Evolutionary conservation across 2,797 vertebrate genomes (phyloP).

Genomic region (Sus cebifrons): DNA sequence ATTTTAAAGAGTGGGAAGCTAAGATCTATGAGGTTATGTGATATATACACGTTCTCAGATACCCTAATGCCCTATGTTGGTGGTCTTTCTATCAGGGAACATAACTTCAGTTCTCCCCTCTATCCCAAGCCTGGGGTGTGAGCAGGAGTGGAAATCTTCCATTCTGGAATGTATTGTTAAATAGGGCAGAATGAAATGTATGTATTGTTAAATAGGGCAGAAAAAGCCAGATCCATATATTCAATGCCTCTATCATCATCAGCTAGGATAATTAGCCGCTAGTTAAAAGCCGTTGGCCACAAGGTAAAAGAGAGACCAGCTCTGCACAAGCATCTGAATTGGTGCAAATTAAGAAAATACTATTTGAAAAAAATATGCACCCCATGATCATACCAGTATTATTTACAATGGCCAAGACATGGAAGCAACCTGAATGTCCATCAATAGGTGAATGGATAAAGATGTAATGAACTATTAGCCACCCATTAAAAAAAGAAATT

Average conservation of each 20-base stretch:
- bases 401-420: not conserved
- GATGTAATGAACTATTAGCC: too few species aligned
- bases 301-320: not conserved
- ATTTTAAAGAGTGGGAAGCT: not conserved
- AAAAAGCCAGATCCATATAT: not conserved
- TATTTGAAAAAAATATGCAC: not conserved
- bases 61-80: too few species aligned
- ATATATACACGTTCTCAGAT: too few species aligned
- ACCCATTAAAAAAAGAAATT: not conserved
- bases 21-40: not conserved
- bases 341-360: not conserved
- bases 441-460: too few species aligned
- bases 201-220: not conserved
- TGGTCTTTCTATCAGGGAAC: not conserved
- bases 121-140: not conserved
- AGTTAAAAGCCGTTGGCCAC: not conserved
- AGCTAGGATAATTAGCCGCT: not conserved
- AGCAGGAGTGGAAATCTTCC: not conserved
- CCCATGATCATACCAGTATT: not conserved
- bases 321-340: not conserved
- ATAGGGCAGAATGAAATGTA: not conserved
- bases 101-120: not conserved
- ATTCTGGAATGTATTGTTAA: not conserved
- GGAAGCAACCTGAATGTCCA: too few species aligned
- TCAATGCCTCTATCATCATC: not conserved